Evolutionary conservation across 2,797 vertebrate species (phyloP).

Genomic region (Megaceryle alcyon): DNA sequence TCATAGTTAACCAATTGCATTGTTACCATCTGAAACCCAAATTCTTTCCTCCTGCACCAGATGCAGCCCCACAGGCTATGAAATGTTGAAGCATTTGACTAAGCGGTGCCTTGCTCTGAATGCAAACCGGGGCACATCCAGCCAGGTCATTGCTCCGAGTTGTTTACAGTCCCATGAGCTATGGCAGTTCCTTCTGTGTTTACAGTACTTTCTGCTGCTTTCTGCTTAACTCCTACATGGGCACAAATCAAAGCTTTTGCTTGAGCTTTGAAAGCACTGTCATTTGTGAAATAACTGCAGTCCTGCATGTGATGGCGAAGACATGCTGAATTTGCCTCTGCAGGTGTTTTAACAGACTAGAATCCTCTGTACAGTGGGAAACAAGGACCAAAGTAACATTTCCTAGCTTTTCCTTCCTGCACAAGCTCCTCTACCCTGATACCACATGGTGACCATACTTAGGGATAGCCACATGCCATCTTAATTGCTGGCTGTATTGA

Average conservation of each 20-base stretch:
- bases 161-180: conserved; percentile 57
- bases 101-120: conserved; percentile 21
- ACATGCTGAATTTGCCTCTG: not conserved
- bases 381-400: not conserved
- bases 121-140: conserved; percentile 36
- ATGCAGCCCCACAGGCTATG: conserved; percentile 55
- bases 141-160: conserved; percentile 27
- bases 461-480: accelerated
- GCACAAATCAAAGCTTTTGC: conserved; percentile 18
- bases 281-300: not conserved
- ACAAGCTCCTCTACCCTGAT: not conserved
- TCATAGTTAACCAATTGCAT: conserved; percentile 28
- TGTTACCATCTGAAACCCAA: conserved; percentile 46
- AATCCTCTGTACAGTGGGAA: not conserved
- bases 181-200: not conserved
- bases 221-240: not conserved
- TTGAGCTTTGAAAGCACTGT: not conserved
- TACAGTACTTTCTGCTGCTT: conserved; percentile 28
- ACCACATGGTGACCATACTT: accelerated
- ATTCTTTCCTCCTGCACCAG: conserved; percentile 51
- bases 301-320: not conserved
- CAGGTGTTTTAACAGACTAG: no score
- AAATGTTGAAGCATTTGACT: not conserved
- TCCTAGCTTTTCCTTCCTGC: not conserved
- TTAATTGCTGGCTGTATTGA: not conserved